Conservation (phyloP, 2,797 vertebrate species). For the Gymnocypris eckloni region DNA sequence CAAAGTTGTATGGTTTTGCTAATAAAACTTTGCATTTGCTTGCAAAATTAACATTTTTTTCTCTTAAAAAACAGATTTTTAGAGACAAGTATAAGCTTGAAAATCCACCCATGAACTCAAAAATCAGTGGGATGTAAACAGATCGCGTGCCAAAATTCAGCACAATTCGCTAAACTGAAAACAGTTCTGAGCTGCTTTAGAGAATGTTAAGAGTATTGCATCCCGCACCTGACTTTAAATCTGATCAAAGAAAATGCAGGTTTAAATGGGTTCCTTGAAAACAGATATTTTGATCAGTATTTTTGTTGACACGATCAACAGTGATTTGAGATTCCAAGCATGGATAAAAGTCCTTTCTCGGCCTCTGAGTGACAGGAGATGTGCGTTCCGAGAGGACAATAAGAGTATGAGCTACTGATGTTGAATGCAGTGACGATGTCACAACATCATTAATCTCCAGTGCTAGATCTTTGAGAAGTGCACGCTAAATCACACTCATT, state of each 20-base stretch:
- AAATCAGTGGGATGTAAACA: neutral
- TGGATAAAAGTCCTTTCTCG: neutral
- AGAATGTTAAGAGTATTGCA: neutral
- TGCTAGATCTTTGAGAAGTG: constrained; percentile 33
- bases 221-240: neutral
- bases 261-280: neutral
- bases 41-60: too few relatives aligned
- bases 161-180: neutral
- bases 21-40: too few relatives aligned
- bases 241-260: too few relatives aligned
- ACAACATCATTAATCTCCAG: constrained; percentile 35
- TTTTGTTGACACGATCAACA: neutral
- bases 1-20: neutral
- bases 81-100: neutral
- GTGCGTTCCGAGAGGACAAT: constrained; percentile 35
- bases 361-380: constrained; percentile 26
- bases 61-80: too few relatives aligned
- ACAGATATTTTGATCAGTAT: neutral
- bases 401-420: constrained; percentile 44
- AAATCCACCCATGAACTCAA: neutral
- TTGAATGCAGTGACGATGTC: constrained; percentile 24
- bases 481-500: constrained; percentile 48
- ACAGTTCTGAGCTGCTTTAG: neutral
- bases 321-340: neutral
- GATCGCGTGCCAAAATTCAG: neutral